These are phyloP conservation scores for Rhabdornis inornatus DNA, from an alignment of 2,113 vertebrate genomes.

Conservation along the genomic window DNA sequence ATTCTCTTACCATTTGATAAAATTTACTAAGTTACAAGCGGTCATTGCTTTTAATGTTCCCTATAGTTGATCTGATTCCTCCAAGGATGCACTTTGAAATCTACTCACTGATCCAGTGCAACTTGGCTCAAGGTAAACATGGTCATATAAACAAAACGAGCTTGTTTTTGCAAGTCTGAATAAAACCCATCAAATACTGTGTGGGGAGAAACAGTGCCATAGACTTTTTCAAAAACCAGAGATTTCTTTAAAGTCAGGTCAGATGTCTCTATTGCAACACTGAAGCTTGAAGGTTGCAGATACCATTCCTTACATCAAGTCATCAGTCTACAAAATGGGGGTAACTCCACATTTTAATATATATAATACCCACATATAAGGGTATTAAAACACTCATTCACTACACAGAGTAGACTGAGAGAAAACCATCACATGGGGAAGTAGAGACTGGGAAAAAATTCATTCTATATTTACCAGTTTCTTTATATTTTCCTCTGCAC, in stretches of 20 bases:
- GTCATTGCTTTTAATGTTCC: neutral
- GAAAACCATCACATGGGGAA: neutral
- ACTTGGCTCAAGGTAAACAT: neutral
- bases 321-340: neutral
- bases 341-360: neutral
- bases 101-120: neutral
- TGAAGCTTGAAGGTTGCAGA: neutral
- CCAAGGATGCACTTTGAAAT: neutral
- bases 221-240: neutral
- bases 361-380: neutral
- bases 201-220: neutral
- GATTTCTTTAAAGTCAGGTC: neutral
- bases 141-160: neutral
- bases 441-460: neutral
- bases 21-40: neutral
- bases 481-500: neutral
- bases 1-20: neutral
- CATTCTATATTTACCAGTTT: neutral
- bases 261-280: neutral
- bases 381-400: neutral
- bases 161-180: neutral
- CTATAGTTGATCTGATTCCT: neutral
- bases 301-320: neutral
- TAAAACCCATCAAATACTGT: neutral
- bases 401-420: fast-evolving